Base-by-base conservation (phyloP, 2,797 vertebrate genomes). In the Danio aesculapii region DNA sequence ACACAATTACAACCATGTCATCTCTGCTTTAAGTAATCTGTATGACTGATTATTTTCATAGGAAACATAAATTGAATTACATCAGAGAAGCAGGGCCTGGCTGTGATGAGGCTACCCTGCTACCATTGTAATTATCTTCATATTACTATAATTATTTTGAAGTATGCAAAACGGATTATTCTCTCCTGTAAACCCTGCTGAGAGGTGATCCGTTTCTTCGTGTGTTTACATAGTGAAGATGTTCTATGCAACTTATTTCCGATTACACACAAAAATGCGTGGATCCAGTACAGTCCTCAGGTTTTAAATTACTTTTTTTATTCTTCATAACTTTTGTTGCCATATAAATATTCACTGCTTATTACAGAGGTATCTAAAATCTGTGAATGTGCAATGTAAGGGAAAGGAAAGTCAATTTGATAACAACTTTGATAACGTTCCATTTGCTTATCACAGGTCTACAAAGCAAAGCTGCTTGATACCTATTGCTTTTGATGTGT, bases 101-200 rank as follows among this genome's bases (percentile, higher is more conserved):
- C 87, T 86, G 70, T 90, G 89, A 92, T 90, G 87, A 90, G 91
- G 89, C 89, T 83, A 84, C 81, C 83, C 84, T 85, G 87, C 87
- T 88, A 90, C 88, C 69, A 82, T 87, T 88, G 88, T 91, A 92
- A 93, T 94, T 92, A 93, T 94, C 88, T 92, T 91, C 84, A 88
- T 91, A 92, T 93, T 91, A 92, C 89, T 90, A 90, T 92, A 92
- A 94, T 94, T 93, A 93, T 93, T 94, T 91, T 77, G 90, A 93
- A 91, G 88, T 90, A 87, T 89, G 88, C 84, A 90, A 92, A 93
- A 89, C n/a, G 43, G 88, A 93, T 94, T 90, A 91, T 88, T 91
- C 84, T 49, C 66, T 85, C 71, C 85, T 57, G 86, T 68, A 85
- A 86, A 68, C 75, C 53, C 75, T 75, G 73, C 74, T 43, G 67